phyloP scores from a whole-genome alignment of 2,113 vertebrate species.

The Oenanthe melanoleuca region DNA sequence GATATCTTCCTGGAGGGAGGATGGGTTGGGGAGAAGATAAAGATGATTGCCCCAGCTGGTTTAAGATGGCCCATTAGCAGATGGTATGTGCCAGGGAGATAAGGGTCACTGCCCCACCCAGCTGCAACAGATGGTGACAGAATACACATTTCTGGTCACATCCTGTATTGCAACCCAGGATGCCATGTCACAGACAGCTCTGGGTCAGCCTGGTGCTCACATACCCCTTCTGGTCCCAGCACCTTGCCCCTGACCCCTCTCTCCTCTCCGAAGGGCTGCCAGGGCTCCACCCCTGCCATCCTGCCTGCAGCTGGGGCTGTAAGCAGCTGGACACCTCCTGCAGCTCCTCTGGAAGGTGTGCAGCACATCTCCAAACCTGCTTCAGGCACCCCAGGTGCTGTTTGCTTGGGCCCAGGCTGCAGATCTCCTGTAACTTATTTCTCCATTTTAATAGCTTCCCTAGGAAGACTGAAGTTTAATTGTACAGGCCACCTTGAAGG shows the following conservation, averaged over 20 bases:
- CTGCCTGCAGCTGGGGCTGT: neutral
- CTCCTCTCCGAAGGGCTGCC: neutral
- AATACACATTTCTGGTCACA: too few relatives aligned
- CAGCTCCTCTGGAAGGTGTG: neutral
- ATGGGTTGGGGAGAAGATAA: too few relatives aligned
- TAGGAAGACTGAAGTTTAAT: neutral
- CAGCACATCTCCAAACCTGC: neutral
- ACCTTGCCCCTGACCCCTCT: neutral
- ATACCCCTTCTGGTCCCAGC: neutral
- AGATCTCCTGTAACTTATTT: neutral
- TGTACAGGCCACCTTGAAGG: neutral
- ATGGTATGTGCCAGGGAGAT: too few relatives aligned
- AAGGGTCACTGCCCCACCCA: too few relatives aligned
- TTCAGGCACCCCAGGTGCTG: neutral
- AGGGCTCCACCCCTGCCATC: neutral
- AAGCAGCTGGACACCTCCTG: neutral
- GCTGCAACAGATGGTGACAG: too few relatives aligned
- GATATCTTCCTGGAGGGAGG: too few relatives aligned
- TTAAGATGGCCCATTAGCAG: too few relatives aligned
- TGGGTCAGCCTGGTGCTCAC: neutral
- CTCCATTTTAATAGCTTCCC: neutral
- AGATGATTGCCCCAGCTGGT: too few relatives aligned
- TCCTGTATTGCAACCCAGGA: too few relatives aligned
- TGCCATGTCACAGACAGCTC: too few relatives aligned
- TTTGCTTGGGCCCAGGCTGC: neutral